Conservation (phyloP, 2,888 invertebrate genomes). For the Aporophyla lueneburgensis region DNA sequence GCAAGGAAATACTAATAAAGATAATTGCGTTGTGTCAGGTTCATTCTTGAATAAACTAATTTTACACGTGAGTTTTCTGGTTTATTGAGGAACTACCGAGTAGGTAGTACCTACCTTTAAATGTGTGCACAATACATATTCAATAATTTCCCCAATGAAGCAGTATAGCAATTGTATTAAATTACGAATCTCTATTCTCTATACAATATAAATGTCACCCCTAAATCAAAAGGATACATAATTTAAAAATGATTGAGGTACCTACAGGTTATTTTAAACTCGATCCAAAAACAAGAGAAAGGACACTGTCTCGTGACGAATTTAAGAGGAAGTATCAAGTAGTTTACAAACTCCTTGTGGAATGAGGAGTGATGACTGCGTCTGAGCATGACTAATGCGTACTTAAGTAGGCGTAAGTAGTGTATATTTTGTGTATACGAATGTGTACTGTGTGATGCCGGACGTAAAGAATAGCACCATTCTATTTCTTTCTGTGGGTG, state of each 20-base stretch:
- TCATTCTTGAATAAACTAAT: slow-evolving; percentile 58
- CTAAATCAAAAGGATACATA: not conserved
- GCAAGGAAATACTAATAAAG: slow-evolving; percentile 75
- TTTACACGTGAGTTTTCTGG: slow-evolving; percentile 13
- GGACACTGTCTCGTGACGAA: slow-evolving; percentile 1
- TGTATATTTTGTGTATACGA: not conserved
- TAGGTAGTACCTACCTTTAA: not conserved
- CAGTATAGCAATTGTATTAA: not conserved
- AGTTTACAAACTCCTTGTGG: not conserved
- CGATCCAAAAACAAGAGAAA: slow-evolving; percentile 4
- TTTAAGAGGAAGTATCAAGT: slow-evolving; percentile 52
- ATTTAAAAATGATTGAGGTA: slow-evolving; percentile 1
- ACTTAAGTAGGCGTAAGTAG: slow-evolving; percentile 4
- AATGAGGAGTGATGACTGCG: slow-evolving; percentile 8
- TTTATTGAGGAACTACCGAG: not conserved
- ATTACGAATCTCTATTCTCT: not conserved
- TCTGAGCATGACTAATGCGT: slow-evolving; percentile 19
- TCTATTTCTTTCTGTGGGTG: no score
- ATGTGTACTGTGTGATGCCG: no score
- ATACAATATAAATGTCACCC: not conserved
- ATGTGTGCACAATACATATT: not conserved
- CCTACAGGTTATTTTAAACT: slow-evolving; percentile 5
- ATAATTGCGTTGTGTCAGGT: slow-evolving; percentile 31
- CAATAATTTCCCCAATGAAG: not conserved
- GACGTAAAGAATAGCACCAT: no score